Evolutionary conservation across 2,113 vertebrate genomes (phyloP), one percentile per base, ranked within the genome.

Genomic region (Trogon surrucura): DNA sequence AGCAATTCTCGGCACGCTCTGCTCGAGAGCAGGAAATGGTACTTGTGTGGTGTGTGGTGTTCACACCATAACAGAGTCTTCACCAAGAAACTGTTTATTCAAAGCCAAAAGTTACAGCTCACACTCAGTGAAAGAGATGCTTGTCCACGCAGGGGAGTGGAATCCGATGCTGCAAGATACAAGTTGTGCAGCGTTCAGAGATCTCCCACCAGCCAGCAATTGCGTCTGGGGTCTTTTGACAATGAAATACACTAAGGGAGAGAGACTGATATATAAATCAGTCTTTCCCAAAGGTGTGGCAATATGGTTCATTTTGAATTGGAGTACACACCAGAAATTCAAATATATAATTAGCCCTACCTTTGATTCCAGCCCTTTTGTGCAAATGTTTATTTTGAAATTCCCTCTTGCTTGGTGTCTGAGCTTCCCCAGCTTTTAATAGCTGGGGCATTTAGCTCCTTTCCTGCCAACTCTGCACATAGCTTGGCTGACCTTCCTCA

Each of bases 191-290:
- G 8, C 6, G 19, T 27, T 74, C 69, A 36, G 44, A 74, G 44
- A 45, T 14, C 6, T 60, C 6, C 57, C 50, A 51, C 8, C 3
- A 65, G 16, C 18, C 50, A 78, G 11, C 32, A 78, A 3, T 10
- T 0, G 0, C 8, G 9, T 16, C 16, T 80, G 72, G 16, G 7
- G 22, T 51, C 50, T 69, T 86, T 15, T 70, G 36, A 32, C 26
- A 75, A 34, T 4, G 16, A 50, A 34, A 0, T 0, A 13, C 10
- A 21, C 3, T 25, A 20, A 9, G n/a, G 54, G 22, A 7, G 11
- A 38, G 22, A 7, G 11, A 38, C 17, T 69, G 16, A 11, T 48
- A 23, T 14, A 27, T 18, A 38, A 77, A 84, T 26, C 32, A 48
- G 29, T 72, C 25, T 13, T 78, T 81, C 32, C 20, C 38, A 73